phyloP scores from a whole-genome alignment of 1,140 invertebrate species.

The Zaprionus ghesquierei region DNA sequence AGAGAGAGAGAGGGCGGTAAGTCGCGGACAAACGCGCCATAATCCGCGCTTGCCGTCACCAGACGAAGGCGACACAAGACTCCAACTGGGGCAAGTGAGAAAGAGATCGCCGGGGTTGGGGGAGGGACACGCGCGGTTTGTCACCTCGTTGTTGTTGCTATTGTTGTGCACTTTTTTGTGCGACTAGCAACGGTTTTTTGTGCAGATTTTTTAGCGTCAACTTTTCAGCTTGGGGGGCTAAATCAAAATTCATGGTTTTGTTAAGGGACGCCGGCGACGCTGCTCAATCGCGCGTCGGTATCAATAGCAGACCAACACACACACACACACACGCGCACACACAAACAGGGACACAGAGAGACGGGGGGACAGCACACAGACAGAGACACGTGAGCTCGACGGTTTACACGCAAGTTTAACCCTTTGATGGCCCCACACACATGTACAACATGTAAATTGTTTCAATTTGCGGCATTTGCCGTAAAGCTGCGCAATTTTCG shows the following conservation, averaged over 20 bases:
- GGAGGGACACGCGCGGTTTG: conserved; percentile 67
- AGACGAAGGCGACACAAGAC: not conserved
- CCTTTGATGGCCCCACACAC: conserved; percentile 74
- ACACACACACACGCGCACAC: not conserved
- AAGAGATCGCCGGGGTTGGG: not conserved
- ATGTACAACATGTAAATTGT: conserved; percentile 80
- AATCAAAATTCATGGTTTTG: conserved; percentile 81
- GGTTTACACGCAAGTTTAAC: conserved; percentile 75
- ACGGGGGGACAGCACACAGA: not conserved
- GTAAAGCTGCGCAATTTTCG: conserved; percentile 79
- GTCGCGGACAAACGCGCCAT: conserved; percentile 56
- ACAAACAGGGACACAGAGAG: not conserved
- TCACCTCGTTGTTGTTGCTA: conserved; percentile 57
- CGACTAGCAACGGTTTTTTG: conserved; percentile 15
- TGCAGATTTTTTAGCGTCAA: not conserved
- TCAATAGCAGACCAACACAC: conserved; percentile 61
- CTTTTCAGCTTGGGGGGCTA: conserved; percentile 49
- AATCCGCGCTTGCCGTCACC: conserved; percentile 68
- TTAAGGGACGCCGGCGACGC: conserved; percentile 51
- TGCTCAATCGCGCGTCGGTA: conserved; percentile 53
- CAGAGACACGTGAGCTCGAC: conserved; percentile 12
- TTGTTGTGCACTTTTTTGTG: conserved; percentile 16
- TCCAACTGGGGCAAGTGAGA: not conserved
- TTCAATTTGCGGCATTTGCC: conserved; percentile 80
- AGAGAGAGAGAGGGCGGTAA: not conserved